Percentiles rank a stretch among this genome's conserved stretches.
Evolutionary conservation across 37 sponge, comb jelly and placozoan species (phyloP).

Genomic region (Crambe crambe): DNA sequence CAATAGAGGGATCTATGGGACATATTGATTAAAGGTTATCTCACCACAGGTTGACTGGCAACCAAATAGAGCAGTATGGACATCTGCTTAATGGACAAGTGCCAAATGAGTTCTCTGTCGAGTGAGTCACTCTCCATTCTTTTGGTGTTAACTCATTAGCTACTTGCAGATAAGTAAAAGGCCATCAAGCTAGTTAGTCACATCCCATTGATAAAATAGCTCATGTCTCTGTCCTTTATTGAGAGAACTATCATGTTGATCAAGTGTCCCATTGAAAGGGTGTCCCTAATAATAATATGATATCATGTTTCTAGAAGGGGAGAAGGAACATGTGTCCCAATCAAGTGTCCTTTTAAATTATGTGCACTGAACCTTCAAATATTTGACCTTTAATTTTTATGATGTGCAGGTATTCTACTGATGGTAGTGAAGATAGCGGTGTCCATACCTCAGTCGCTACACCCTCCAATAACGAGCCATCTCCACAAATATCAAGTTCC

Average conservation of each 20-base stretch:
- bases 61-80: conserved; percentile 53
- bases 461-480: neutral
- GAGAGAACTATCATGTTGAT: neutral
- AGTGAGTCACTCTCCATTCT: conserved; percentile 28
- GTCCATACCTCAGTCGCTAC: neutral
- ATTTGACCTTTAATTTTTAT: no score
- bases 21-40: neutral
- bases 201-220: no score
- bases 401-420: neutral
- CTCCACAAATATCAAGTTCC: neutral
- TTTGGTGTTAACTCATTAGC: no score
- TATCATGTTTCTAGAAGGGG: no score
- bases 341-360: no score
- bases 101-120: conserved; percentile 44
- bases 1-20: no score
- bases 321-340: no score
- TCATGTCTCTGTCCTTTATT: neutral
- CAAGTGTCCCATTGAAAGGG: no score
- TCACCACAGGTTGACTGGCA: conserved; percentile 52
- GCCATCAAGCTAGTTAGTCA: no score
- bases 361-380: no score
- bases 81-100: conserved; percentile 28
- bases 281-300: no score
- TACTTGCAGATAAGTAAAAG: no score
- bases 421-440: conserved; percentile 8